phyloP scores from a whole-genome alignment of 2,797 vertebrate genomes.

The Xiphorhynchus erythropygius region DNA sequence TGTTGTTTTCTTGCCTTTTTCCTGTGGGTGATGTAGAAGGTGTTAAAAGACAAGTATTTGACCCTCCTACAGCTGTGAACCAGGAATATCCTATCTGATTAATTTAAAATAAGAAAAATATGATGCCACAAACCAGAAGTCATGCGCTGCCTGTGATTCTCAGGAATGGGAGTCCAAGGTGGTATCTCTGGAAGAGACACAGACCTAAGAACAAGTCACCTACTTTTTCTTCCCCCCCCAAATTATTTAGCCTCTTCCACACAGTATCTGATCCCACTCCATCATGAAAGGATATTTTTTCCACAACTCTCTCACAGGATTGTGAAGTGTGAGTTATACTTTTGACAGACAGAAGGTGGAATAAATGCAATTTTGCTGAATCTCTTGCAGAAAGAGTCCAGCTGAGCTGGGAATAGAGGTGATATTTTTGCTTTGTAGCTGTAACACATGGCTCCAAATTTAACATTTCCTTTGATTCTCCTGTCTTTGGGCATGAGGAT shows the following conservation, averaged over 20 bases:
- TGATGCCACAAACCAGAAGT: not conserved
- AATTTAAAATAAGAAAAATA: not conserved
- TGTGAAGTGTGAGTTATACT: not conserved
- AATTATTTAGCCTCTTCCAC: not conserved
- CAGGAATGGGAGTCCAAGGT: not conserved
- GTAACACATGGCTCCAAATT: not conserved
- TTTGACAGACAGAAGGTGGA: not conserved
- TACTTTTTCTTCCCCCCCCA: not conserved
- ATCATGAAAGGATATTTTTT: not conserved
- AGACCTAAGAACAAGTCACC: not conserved
- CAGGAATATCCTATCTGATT: not conserved
- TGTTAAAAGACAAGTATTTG: not conserved
- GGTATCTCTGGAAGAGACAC: not conserved
- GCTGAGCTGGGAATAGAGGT: not conserved
- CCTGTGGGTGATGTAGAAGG: not conserved
- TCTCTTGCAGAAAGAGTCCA: not conserved
- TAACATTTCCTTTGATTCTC: not conserved
- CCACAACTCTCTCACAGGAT: not conserved
- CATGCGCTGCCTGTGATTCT: not conserved
- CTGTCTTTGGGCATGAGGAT: not conserved
- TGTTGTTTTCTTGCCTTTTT: not conserved
- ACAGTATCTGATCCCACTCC: not conserved
- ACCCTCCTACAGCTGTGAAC: not conserved
- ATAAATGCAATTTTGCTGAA: not conserved
- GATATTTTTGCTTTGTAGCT: not conserved